Conservation (phyloP, 2,797 vertebrate species). For the Miopithecus talapoin region DNA sequence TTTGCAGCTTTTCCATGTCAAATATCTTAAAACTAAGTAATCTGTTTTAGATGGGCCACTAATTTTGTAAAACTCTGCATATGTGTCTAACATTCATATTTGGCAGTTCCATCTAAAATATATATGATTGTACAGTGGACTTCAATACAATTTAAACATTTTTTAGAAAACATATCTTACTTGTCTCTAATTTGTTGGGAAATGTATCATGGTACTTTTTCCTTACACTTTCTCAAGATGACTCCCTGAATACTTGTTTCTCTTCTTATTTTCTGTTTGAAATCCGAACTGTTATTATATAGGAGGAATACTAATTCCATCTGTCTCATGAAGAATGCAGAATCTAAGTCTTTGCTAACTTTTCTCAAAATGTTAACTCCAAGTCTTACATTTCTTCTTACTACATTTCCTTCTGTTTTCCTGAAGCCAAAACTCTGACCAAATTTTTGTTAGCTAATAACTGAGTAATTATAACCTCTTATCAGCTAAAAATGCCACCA, state of each 20-base stretch:
- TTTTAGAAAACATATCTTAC: not conserved
- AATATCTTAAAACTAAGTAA: conserved; percentile 30
- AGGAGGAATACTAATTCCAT: not conserved
- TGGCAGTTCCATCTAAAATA: conserved; percentile 30
- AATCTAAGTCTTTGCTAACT: not conserved
- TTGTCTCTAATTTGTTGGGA: not conserved
- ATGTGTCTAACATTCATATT: conserved; percentile 10
- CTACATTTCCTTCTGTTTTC: not conserved
- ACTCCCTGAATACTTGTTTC: not conserved
- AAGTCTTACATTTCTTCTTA: not conserved
- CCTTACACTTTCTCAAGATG: not conserved
- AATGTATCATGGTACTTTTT: not conserved
- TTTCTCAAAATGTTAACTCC: conserved; percentile 42
- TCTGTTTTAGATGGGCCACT: not conserved
- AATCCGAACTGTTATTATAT: not conserved
- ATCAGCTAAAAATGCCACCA: not conserved
- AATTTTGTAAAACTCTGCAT: not conserved
- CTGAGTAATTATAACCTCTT: not conserved
- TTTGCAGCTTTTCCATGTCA: conserved; percentile 4
- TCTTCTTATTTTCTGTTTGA: not conserved
- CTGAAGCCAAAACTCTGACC: conserved; percentile 37
- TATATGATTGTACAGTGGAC: not conserved
- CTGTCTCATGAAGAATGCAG: not conserved
- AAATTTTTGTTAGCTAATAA: not conserved
- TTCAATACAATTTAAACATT: conserved; percentile 23